Evolutionary conservation across 2,888 invertebrate genomes (phyloP).

Genomic region (Hypena proboscidalis): DNA sequence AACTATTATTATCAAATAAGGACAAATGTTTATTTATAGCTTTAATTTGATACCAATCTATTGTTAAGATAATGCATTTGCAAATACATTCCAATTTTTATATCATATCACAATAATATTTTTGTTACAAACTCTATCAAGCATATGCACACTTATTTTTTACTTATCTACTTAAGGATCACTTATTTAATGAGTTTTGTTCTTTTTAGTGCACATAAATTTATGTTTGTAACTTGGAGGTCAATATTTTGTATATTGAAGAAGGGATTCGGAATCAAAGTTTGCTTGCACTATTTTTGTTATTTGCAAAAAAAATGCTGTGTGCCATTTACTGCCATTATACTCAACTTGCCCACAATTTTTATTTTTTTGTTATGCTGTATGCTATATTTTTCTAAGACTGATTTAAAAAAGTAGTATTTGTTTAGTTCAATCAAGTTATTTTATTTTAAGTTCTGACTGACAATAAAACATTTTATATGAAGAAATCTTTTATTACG

Average conservation of each 20-base stretch:
- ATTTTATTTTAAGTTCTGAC: slow-evolving; percentile 42
- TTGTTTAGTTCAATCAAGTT: slow-evolving; percentile 30
- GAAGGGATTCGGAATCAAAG: too few species aligned
- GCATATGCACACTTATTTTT: background rate
- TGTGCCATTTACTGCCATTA: slow-evolving; percentile 39
- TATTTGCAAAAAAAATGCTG: slow-evolving; percentile 15
- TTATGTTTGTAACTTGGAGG: too few species aligned
- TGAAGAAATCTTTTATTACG: slow-evolving; percentile 1
- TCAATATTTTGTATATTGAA: too few species aligned
- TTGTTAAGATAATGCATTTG: background rate
- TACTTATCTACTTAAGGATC: too few species aligned
- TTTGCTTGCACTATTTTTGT: slow-evolving; percentile 18
- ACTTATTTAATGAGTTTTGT: too few species aligned
- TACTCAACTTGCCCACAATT: slow-evolving; percentile 14
- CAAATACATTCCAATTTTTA: background rate
- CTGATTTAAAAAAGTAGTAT: slow-evolving; percentile 38
- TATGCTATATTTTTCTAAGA: slow-evolving; percentile 33
- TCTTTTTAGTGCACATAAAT: too few species aligned
- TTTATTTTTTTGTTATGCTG: too few species aligned
- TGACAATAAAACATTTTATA: slow-evolving; percentile 33
- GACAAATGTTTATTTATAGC: slow-evolving; percentile 26
- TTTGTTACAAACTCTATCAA: background rate
- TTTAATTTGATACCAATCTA: slow-evolving; percentile 28
- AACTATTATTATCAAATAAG: slow-evolving; percentile 1
- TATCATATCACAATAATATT: background rate